Evolutionary conservation across 2,797 vertebrate species (phyloP), one percentile per base, ranked within the genome.

Genomic region (Gobio occitaniae): DNA sequence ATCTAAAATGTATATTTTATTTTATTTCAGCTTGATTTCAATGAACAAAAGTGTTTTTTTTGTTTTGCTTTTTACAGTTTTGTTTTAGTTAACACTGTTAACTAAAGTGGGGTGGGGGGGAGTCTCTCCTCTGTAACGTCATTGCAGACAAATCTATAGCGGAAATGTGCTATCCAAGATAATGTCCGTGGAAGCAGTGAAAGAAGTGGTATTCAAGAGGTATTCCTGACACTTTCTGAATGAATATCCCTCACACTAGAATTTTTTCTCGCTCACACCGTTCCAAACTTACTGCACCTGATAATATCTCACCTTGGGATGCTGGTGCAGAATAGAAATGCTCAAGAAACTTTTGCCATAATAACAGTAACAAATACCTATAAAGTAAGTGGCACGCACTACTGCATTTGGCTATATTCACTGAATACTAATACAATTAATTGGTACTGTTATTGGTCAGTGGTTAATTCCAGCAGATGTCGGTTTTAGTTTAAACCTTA

Each of bases 111-210:
- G 32, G 32, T 32, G 32, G 32, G 32, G 2, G 32, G 32, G 32
- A 1, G 32, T n/a, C 8, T 44, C 36, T 61, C 21, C n/a, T 59
- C 6, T 63, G 17, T 63, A 59, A 41, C 52, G 16, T 41, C 8
- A 52, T 6, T 54, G 21, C 25, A 15, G 75, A 25, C 75, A 44
- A 16, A 63, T 78, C 38, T 61, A 47, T 63, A 29, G 36, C 21
- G 25, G 56, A 63, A 47, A 61, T 78, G 38, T 78, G 13, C 38
- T 47, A 78, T 5, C 56, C 15, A 63, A 78, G n/a, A 78, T 80
- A n/a, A 95, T 94, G 94, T 86, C 93, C 80, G 86, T 88, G 78
- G 69, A 90, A 88, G 56, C 82, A 80, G 84, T 90, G 84, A 83
- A 84, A 72, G 59, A 91, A 91, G 89, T 87, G 80, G 75, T 87